Evolutionary conservation across 2,113 vertebrate genomes (phyloP), one percentile per base, ranked within the genome.

Genomic region (Calyptommatus sinebrachiatus): DNA sequence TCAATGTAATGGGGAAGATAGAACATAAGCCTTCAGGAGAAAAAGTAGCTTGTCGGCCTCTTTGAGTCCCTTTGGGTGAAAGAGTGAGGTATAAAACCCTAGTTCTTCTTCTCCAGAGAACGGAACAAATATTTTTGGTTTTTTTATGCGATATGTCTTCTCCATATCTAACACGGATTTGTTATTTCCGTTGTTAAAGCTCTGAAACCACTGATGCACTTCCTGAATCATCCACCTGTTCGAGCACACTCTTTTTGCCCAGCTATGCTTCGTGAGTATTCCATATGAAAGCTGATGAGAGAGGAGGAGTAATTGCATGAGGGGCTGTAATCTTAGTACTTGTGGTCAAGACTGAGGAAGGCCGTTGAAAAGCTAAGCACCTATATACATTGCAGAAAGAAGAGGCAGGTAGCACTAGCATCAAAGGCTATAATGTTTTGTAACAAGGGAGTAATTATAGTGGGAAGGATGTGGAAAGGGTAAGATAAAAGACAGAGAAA

Each of bases 201-300:
- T 97, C 95, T n/a, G 98, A 99, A 92, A 97, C 96, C 0, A 97
- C 97, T 16, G 98, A 99, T 60, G 96, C 98, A 0, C 96, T 99
- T 83, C 98, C 98, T 0, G 97, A 97, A 88, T 99, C 98, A 9
- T 99, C 98, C 62, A 99, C 98, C 11, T 99, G 98, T 88, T 99
- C 98, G 78, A 99, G 98, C 87, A 97, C 97, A 8, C 96, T 99
- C 73, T 99, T 98, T 93, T 91, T 99, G 82, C 98, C 98, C 3
- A 98, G 96, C 89, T 99, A 99, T 75, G 96, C 95, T 77, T 99
- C 97, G 98, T 99, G 92, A 81, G 88, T 92, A 67, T 73, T 12
- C 0, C 46, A 50, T 29, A 18, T 6, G 62, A 67, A 29, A 41
- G 10, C 29, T 3, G 5, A 45, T 67, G 16, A 14, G 45, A 24